phyloP scores from a whole-genome alignment of 2,797 vertebrate species.

The Thaleichthys pacificus region DNA sequence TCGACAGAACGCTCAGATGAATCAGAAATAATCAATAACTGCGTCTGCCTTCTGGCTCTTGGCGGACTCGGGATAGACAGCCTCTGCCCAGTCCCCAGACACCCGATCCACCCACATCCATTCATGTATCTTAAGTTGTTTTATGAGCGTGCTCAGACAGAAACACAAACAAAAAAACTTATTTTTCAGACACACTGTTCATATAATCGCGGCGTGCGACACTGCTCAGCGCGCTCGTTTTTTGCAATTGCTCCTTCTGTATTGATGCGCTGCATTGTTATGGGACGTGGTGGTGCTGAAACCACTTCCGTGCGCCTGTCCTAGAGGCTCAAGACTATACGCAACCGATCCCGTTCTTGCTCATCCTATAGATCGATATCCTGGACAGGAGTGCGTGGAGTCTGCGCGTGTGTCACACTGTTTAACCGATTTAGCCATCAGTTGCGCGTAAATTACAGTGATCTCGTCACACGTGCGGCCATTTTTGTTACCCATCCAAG shows the following conservation, averaged over 20 bases:
- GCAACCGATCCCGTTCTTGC: not conserved
- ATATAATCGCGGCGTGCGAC: not conserved
- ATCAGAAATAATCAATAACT: slow-evolving; percentile 59
- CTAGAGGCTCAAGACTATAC: not conserved
- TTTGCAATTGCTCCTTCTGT: not conserved
- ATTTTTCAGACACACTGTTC: not conserved
- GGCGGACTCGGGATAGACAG: slow-evolving; percentile 12
- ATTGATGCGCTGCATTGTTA: slow-evolving; percentile 12
- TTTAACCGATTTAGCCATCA: slow-evolving; percentile 3
- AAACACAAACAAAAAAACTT: not conserved
- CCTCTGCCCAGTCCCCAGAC: slow-evolving; percentile 29
- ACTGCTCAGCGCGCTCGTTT: not conserved
- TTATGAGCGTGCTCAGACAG: slow-evolving; percentile 21
- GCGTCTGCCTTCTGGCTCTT: slow-evolving; percentile 50
- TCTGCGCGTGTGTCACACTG: not conserved
- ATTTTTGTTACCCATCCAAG: slow-evolving; percentile 70
- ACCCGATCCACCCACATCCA: slow-evolving; percentile 1
- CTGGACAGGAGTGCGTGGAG: not conserved
- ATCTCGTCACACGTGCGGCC: slow-evolving; percentile 69
- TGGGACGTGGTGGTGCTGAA: slow-evolving; percentile 15
- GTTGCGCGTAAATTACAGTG: slow-evolving; percentile 30
- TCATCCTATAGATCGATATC: slow-evolving; percentile 1
- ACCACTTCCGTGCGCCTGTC: not conserved
- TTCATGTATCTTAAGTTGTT: slow-evolving; percentile 12
- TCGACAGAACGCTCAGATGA: slow-evolving; percentile 43